A percentile compares a stretch with the other conserved stretches of the same genome.
Conservation (phyloP, 2,888 invertebrate genomes). For the Tetanocera ferruginea region DNA sequence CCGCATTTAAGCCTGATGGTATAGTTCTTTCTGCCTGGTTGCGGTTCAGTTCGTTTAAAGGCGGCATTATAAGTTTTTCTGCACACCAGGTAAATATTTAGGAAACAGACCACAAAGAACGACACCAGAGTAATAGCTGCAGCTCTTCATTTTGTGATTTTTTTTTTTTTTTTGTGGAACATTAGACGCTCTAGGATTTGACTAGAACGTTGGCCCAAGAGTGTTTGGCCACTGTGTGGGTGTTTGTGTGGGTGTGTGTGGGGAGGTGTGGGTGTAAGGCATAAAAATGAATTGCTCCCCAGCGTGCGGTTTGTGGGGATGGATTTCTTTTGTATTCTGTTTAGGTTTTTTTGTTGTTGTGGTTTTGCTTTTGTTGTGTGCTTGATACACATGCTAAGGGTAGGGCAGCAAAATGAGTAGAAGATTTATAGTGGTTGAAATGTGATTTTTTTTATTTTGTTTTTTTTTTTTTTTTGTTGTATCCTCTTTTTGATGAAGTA, state of each 20-base stretch:
- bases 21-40: background rate
- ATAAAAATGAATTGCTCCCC: conserved; percentile 32
- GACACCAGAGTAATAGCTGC: conserved; percentile 21
- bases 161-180: background rate
- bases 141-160: conserved; percentile 30
- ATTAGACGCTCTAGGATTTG: background rate
- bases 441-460: background rate
- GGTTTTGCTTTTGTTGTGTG: background rate
- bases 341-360: background rate
- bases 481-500: background rate
- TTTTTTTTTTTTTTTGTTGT: background rate
- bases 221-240: background rate
- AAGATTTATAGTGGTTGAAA: conserved; percentile 20
- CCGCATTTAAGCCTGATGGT: background rate
- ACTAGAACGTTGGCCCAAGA: background rate
- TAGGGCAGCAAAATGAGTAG: conserved; percentile 5
- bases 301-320: conserved; percentile 23
- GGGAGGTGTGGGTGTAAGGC: background rate
- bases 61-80: background rate
- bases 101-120: conserved; percentile 10
- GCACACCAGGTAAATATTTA: background rate
- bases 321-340: conserved; percentile 10
- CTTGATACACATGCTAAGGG: background rate
- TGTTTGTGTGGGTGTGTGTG: background rate
- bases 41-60: conserved; percentile 14